Conservation (phyloP, 2,888 invertebrate genomes). For the Criorhina ranunculi region DNA sequence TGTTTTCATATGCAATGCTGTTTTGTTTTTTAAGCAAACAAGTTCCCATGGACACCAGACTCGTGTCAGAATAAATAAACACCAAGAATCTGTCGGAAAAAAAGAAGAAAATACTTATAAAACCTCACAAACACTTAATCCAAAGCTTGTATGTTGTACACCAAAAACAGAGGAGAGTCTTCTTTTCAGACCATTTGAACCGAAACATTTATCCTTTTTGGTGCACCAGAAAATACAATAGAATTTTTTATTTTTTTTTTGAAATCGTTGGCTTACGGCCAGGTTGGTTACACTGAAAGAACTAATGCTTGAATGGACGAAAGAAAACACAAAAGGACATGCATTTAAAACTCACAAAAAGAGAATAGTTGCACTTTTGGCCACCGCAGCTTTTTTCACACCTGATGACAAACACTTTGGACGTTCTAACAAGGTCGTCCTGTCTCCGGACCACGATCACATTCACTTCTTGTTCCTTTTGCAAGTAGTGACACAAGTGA, state of each 20-base stretch:
- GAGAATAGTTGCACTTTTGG: conserved; percentile 59
- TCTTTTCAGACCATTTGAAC: conserved; percentile 49
- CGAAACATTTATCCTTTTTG: conserved; percentile 56
- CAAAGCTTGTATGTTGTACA: conserved; percentile 45
- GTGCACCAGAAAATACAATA: conserved; percentile 45
- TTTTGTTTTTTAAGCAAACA: conserved; percentile 41
- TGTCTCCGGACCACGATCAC: conserved; percentile 22
- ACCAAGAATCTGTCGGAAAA: conserved; percentile 50
- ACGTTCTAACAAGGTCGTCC: conserved; percentile 55
- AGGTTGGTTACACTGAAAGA: conserved; percentile 32
- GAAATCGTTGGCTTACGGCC: conserved; percentile 66
- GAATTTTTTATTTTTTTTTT: conserved; percentile 21
- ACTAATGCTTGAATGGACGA: conserved; percentile 19
- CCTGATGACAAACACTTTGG: conserved; percentile 59
- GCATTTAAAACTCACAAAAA: neutral
- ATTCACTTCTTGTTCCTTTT: neutral
- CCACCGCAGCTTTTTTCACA: conserved; percentile 47
- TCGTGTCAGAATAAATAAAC: conserved; percentile 69
- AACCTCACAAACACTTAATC: conserved; percentile 73
- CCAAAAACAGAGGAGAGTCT: conserved; percentile 25
- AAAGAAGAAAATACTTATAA: conserved; percentile 39
- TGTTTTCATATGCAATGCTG: conserved; percentile 34
- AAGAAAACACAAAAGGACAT: conserved; percentile 23
- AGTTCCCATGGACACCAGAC: conserved; percentile 67
- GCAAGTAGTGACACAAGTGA: conserved; percentile 31